These are phyloP conservation scores for Mixornis gularis DNA, from an alignment of 2,113 vertebrate genomes.

Conservation along the genomic window DNA sequence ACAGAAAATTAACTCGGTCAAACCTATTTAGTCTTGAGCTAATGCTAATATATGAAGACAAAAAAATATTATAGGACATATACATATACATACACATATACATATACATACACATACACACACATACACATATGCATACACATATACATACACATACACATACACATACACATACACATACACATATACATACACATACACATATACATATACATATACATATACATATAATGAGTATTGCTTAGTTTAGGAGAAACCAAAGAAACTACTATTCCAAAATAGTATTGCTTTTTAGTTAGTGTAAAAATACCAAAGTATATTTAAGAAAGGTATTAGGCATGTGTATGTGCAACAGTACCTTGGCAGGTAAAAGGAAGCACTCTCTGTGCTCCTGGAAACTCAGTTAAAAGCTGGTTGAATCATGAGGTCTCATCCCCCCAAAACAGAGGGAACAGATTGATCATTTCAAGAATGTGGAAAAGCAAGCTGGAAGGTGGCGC, in stretches of 20 bases:
- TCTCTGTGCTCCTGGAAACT: not conserved
- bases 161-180: too few relatives aligned
- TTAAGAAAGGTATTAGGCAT: not conserved
- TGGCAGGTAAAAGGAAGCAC: not conserved
- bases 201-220: not conserved
- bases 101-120: too few relatives aligned
- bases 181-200: not conserved
- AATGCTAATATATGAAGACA: not conserved
- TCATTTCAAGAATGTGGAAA: slow-evolving; percentile 7
- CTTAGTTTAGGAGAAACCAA: not conserved
- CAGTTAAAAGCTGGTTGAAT: not conserved
- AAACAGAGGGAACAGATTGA: not conserved
- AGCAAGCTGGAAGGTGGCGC: not conserved
- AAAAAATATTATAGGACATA: not conserved
- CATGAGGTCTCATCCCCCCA: not conserved
- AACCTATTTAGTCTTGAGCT: not conserved
- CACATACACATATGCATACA: too few relatives aligned
- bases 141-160: not conserved
- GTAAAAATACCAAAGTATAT: not conserved
- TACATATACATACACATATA: too few relatives aligned
- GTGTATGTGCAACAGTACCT: not conserved
- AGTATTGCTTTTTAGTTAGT: not conserved
- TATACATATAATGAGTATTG: not conserved
- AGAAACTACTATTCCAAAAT: not conserved
- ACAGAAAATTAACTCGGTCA: not conserved